Evolutionary conservation across 2,888 invertebrate genomes (phyloP).

Genomic region (Bombylius discolor): DNA sequence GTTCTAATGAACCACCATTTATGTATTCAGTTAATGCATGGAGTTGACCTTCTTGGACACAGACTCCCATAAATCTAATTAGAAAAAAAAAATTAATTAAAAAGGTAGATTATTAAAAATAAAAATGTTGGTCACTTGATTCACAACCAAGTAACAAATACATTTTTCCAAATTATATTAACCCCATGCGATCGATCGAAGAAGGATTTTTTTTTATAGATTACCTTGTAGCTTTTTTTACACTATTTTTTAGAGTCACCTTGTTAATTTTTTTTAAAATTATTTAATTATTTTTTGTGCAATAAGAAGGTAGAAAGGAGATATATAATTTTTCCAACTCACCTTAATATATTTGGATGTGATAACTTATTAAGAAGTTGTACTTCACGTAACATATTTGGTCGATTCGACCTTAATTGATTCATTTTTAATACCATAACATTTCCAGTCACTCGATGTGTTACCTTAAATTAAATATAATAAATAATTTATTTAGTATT

Average conservation of each 20-base stretch:
- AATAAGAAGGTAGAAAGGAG: no score
- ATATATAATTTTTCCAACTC: constrained; percentile 15
- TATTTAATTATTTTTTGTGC: no score
- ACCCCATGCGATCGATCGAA: no score
- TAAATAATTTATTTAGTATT: constrained; percentile 4
- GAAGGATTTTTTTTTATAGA: no score
- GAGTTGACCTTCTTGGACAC: constrained; percentile 90
- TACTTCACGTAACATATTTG: constrained; percentile 93
- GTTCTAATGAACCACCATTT: constrained; percentile 87
- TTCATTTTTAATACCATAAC: constrained; percentile 98
- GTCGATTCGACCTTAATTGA: constrained; percentile 82
- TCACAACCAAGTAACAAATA: background rate
- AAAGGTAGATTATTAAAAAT: background rate
- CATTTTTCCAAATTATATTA: no score
- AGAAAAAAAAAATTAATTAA: constrained; percentile 1
- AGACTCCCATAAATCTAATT: constrained; percentile 85
- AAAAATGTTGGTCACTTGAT: background rate
- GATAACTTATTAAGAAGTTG: constrained; percentile 92
- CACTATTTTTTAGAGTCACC: no score
- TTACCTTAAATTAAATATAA: constrained; percentile 56
- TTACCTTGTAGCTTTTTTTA: no score
- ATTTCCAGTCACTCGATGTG: constrained; percentile 80
- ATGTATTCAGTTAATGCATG: constrained; percentile 95
- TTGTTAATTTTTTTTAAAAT: no score
- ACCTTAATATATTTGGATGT: constrained; percentile 90